Percentiles rank a stretch among this genome's conserved stretches.
Evolutionary conservation across 2,888 invertebrate species (phyloP).

Genomic region (Geophilus truncorum): DNA sequence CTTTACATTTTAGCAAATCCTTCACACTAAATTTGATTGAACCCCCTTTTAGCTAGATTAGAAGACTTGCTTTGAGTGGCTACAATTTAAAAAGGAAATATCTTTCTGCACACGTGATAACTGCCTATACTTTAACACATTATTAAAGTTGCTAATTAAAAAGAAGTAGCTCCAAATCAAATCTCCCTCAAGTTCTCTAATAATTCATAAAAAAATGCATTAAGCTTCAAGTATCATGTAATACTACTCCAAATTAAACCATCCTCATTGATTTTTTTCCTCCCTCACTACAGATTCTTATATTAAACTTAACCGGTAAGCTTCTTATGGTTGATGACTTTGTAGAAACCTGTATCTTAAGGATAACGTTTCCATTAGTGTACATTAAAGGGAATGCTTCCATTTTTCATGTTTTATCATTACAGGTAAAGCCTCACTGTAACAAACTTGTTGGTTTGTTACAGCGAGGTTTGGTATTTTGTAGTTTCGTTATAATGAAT

Average conservation of each 20-base stretch:
- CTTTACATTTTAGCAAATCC: background rate
- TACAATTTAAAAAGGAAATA: background rate
- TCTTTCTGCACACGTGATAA: too few relatives aligned
- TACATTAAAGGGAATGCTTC: background rate
- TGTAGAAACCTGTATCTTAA: background rate
- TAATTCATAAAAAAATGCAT: background rate
- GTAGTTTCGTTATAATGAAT: too few relatives aligned
- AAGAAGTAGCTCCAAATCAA: background rate
- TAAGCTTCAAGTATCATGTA: background rate
- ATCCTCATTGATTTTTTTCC: background rate
- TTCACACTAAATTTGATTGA: too few relatives aligned
- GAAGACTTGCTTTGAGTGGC: background rate
- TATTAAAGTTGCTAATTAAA: background rate
- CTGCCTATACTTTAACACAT: background rate
- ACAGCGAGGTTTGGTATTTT: too few relatives aligned
- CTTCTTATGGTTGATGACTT: background rate
- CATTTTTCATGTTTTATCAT: too few relatives aligned
- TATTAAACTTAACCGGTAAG: background rate
- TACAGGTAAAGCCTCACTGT: too few relatives aligned
- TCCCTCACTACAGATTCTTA: background rate
- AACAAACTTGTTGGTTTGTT: too few relatives aligned
- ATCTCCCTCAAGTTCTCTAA: background rate
- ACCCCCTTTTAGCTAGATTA: background rate
- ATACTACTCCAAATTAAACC: background rate
- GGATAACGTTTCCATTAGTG: constrained; percentile 1